These are phyloP conservation scores for Autographa pulchrina DNA, from an alignment of 2,888 invertebrate species.

Conservation along the genomic window DNA sequence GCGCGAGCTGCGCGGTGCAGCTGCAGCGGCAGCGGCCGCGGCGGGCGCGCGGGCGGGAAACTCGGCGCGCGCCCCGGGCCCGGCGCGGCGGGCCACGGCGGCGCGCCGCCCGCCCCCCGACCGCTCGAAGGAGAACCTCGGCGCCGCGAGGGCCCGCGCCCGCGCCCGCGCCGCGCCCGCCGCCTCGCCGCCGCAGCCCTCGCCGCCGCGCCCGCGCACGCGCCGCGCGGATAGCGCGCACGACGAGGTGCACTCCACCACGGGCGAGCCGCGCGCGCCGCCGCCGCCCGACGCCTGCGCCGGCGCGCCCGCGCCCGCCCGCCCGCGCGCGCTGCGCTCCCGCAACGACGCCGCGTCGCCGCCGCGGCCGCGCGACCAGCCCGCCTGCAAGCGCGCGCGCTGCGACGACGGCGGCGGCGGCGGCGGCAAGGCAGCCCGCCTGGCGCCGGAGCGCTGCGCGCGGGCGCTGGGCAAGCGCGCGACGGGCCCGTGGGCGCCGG, in stretches of 20 bases:
- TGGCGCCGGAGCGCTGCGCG: slow-evolving; percentile 65
- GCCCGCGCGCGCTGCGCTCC: slow-evolving; percentile 56
- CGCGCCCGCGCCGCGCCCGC: slow-evolving; percentile 73
- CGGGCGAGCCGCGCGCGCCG: slow-evolving; percentile 65
- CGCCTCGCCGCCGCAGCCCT: slow-evolving; percentile 59
- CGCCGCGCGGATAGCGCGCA: slow-evolving; percentile 66
- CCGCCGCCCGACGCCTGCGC: slow-evolving; percentile 59
- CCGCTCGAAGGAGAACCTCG: slow-evolving; percentile 86
- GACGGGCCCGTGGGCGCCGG: slow-evolving; percentile 81
- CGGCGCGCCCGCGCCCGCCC: slow-evolving; percentile 61
- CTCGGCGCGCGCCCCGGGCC: slow-evolving; percentile 82
- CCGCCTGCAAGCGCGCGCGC: slow-evolving; percentile 53
- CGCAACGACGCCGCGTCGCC: slow-evolving; percentile 69
- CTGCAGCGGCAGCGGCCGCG: slow-evolving; percentile 65
- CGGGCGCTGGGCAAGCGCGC: slow-evolving; percentile 74
- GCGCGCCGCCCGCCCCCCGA: slow-evolving; percentile 75
- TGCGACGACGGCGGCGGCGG: slow-evolving; percentile 51
- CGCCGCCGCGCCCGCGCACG: slow-evolving; percentile 59
- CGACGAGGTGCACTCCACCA: slow-evolving; percentile 76
- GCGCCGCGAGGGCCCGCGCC: slow-evolving; percentile 75
- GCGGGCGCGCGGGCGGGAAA: slow-evolving; percentile 78
- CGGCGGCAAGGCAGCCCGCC: slow-evolving; percentile 60
- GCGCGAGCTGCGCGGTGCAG: slow-evolving; percentile 69
- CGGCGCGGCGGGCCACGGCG: slow-evolving; percentile 80
- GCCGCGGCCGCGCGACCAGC: slow-evolving; percentile 56